Base-by-base conservation (phyloP, 1,140 invertebrate species). In the Trigoniulus corallinus region DNA sequence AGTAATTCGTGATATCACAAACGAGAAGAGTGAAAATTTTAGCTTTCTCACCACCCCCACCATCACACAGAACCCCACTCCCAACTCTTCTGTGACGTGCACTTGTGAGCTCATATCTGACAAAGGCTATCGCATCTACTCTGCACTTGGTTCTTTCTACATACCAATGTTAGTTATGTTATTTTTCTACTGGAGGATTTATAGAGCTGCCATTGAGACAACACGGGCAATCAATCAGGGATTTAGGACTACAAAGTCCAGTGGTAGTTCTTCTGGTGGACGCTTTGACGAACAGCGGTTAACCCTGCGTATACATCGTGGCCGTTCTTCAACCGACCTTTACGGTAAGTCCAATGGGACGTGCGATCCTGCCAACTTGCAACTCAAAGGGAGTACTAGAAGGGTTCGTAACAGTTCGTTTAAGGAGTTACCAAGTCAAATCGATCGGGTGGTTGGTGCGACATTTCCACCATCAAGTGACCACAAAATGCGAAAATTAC, bases 141-240 rank as follows among this genome's bases (percentile, higher is more conserved):
- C 88, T 2, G 89, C 91, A 1, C 75, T 93, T 22, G 88, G 91
- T 7, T 93, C 88, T 47, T 97, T 97, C 75, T 93, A 91, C 66
- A 82, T 96, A 58, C 92, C 93, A 12, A 91, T 92, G 80, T 78
- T 91, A 56, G 81, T 96, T 29, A 95, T 96, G 85, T 72, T 94
- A 47, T 93, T 95, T 74, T 88, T 97, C 69, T 96, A 97, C 69
- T 89, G 88, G 76, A 75, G 86, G 54, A 96, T 97, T 58, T 96
- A 96, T 70, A 78, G 82, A 50, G 88, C 88, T 0, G 89, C 89
- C 18, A 79, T 88, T 1, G 79, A 82, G 53, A 92, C 89, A 0
- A 91, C 88, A 0, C 79, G 80, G 56, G 86, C 88, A 25, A 86
- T 93, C 58, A 89, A 89, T 68, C 84, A 86, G 78, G 92, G 77